Conservation (phyloP, 2,113 vertebrate species). For the Potamarius usumacintae region DNA sequence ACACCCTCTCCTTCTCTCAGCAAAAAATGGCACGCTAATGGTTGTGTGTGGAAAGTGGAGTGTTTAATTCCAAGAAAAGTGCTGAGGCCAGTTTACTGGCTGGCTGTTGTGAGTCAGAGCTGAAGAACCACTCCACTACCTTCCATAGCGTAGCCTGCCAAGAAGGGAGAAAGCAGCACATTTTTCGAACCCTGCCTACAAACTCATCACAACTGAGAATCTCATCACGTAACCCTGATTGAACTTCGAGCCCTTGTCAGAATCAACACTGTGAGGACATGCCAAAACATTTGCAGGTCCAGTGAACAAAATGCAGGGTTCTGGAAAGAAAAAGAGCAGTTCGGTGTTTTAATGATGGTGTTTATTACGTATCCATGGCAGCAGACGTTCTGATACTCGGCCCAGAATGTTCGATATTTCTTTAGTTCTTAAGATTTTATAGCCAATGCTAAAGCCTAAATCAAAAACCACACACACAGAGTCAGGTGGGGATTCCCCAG, state of each 20-base stretch:
- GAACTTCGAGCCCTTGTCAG: slow-evolving; percentile 24
- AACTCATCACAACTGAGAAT: slow-evolving; percentile 18
- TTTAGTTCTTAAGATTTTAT: slow-evolving; percentile 28
- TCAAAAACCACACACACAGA: slow-evolving; percentile 25
- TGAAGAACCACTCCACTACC: slow-evolving; percentile 27
- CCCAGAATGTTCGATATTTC: slow-evolving; percentile 27
- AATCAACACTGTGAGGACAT: slow-evolving; percentile 14
- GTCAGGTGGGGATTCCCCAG: slow-evolving; percentile 33
- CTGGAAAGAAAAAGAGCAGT: slow-evolving; percentile 24
- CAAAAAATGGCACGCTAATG: slow-evolving; percentile 34
- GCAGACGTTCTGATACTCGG: background rate
- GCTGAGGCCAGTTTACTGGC: slow-evolving; percentile 43
- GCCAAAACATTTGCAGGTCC: background rate
- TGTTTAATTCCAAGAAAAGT: slow-evolving; percentile 37
- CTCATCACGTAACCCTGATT: slow-evolving; percentile 15
- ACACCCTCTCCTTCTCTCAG: slow-evolving; percentile 7
- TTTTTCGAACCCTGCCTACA: slow-evolving; percentile 14
- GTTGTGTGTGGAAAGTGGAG: slow-evolving; percentile 26
- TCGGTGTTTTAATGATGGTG: slow-evolving; percentile 35
- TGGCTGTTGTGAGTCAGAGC: slow-evolving; percentile 49
- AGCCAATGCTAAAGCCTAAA: slow-evolving; percentile 21
- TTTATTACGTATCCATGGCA: slow-evolving; percentile 48
- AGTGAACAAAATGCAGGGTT: background rate
- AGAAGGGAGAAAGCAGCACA: slow-evolving; percentile 3
- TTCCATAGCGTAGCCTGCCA: slow-evolving; percentile 2